Evolutionary conservation across 1,140 invertebrate species (phyloP), one percentile per base, ranked within the genome.

Genomic region (Sycophila sp.): DNA sequence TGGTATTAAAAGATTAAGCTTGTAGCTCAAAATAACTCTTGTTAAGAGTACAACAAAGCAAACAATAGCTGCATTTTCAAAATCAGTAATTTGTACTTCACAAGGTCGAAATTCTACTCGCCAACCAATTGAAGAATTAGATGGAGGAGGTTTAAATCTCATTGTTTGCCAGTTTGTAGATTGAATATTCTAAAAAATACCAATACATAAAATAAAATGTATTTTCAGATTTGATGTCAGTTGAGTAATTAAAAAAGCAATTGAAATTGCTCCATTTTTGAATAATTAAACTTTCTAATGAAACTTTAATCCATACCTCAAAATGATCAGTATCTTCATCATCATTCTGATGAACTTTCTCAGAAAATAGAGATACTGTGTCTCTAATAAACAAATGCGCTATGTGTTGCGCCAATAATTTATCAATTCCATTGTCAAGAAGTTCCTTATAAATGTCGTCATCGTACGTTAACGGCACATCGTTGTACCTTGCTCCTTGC

Each of bases 121-220:
- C 98, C 98, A 99, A 17, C 98, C 98, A 82, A 99, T 99, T 42
- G 93, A 91, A 11, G 96, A 98, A 81, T 97, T 93, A 1, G 94
- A 93, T 22, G 96, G 95, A 66, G 98, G 98, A 49, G 97, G 96
- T 86, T 99, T 99, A 86, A 99, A 99, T 17, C 98, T 89, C 98
- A 99, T 99, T 8, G 98, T 99, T 89, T 99, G 98, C 98, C 98
- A 99, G 87, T 99, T 99, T 6, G 98, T 99, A 0, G 98, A 99
- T 85, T 99, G 98, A 77, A 99, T 98, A 81, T 99, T 99, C 94
- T 97, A 80, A 63, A 76, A 71, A 63, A 64, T 42, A 59, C 4
- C 24, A 24, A 32, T 40, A 59, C 19, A 47, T 49, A 59, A 51
- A 42, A 63, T 42, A 30, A 38, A 70, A 40, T n/a, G 17, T 42